These are phyloP conservation scores for Crocodylus rhombifer DNA, from an alignment of 2,797 vertebrate genomes.

Conservation along the genomic window DNA sequence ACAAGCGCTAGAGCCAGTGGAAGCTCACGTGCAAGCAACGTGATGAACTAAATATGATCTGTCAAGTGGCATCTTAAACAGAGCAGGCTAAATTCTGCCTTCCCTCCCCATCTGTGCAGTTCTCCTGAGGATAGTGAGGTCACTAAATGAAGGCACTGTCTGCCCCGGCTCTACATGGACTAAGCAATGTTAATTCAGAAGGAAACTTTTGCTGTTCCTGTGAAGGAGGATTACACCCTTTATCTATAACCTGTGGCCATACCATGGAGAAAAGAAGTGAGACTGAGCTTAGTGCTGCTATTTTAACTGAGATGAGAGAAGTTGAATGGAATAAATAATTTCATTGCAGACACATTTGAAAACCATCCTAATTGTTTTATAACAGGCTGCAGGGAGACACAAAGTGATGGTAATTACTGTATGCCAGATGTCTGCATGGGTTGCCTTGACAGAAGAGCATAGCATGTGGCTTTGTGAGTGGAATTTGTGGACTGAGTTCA, in stretches of 20 bases:
- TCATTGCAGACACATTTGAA: constrained; percentile 50
- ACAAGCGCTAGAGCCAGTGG: not conserved
- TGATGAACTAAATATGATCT: not conserved
- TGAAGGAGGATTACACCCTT: not conserved
- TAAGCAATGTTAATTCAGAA: not conserved
- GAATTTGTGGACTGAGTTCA: constrained; percentile 14
- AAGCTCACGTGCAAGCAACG: not conserved
- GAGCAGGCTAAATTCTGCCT: not conserved
- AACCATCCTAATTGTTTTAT: constrained; percentile 63
- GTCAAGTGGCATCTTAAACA: accelerated
- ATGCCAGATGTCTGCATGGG: not conserved
- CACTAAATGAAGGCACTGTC: not conserved
- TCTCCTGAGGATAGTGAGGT: not conserved
- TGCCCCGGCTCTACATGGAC: not conserved
- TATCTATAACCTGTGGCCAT: not conserved
- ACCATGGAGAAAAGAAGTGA: not conserved
- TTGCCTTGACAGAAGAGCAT: not conserved
- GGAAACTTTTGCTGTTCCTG: not conserved
- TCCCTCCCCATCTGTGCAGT: not conserved
- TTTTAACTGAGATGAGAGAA: not conserved
- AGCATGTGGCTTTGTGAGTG: constrained; percentile 24
- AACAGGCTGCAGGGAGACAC: constrained; percentile 74
- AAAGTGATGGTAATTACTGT: constrained; percentile 63
- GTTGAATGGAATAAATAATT: constrained; percentile 4
- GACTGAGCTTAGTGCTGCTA: not conserved